Conservation (phyloP, 2,888 invertebrate genomes). For the Trisateles emortualis region DNA sequence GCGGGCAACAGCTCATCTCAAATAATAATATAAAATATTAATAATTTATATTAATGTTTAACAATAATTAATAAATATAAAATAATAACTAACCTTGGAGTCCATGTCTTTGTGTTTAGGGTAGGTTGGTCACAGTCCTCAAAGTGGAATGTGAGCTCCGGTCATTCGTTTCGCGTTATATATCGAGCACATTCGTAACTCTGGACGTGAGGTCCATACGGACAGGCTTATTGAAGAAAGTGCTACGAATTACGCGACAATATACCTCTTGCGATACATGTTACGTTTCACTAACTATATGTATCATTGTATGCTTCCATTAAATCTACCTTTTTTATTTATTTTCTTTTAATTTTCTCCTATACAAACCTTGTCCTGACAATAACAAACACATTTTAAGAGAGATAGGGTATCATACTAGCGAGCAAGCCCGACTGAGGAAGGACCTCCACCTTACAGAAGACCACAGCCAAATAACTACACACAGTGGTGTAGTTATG, state of each 20-base stretch:
- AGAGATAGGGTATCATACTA: too few relatives aligned
- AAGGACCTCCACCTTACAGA: too few relatives aligned
- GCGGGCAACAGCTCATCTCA: too few relatives aligned
- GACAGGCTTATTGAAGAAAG: slow-evolving; percentile 79
- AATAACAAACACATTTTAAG: too few relatives aligned
- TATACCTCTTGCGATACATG: slow-evolving; percentile 64
- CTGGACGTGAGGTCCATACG: slow-evolving; percentile 80
- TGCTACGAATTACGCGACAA: slow-evolving; percentile 71
- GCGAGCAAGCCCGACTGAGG: too few relatives aligned
- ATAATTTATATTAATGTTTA: neutral
- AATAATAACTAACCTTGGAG: slow-evolving; percentile 75
- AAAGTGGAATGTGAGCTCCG: slow-evolving; percentile 71
- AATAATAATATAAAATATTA: neutral
- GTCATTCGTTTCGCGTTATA: slow-evolving; percentile 69
- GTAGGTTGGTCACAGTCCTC: slow-evolving; percentile 73
- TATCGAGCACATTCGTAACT: slow-evolving; percentile 76
- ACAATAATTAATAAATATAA: neutral
- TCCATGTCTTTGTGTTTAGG: slow-evolving; percentile 79
- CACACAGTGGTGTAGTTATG: too few relatives aligned
- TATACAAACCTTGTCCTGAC: too few relatives aligned
- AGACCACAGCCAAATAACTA: too few relatives aligned
- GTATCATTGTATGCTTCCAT: slow-evolving; percentile 46
- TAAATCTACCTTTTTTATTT: slow-evolving; percentile 9
- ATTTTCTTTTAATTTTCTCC: too few relatives aligned
- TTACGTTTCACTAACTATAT: slow-evolving; percentile 54